These are phyloP conservation scores for Pollenia labialis DNA, from an alignment of 2,888 invertebrate species.

Conservation along the genomic window DNA sequence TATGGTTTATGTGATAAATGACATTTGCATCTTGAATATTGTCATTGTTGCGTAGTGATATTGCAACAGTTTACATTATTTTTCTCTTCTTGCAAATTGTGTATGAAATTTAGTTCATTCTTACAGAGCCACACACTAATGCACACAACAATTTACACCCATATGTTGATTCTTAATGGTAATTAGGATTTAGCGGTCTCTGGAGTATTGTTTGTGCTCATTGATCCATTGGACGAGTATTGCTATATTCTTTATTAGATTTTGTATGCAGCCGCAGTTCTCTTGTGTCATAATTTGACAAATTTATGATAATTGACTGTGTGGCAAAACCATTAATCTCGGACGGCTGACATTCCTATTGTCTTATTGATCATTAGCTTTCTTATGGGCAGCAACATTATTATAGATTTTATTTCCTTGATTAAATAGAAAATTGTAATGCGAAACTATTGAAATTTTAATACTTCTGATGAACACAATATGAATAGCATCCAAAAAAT, in stretches of 20 bases:
- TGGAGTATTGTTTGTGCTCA: slow-evolving; percentile 31
- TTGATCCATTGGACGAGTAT: slow-evolving; percentile 29
- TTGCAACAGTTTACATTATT: slow-evolving; percentile 56
- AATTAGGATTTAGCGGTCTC: slow-evolving; percentile 58
- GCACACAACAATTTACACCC: slow-evolving; percentile 7
- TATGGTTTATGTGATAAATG: slow-evolving; percentile 57
- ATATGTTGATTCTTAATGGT: slow-evolving; percentile 44
- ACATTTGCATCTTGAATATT: slow-evolving; percentile 66
- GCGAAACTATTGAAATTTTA: too few relatives aligned
- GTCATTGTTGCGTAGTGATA: slow-evolving; percentile 29
- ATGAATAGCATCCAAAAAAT: too few relatives aligned
- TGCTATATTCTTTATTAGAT: slow-evolving; percentile 16
- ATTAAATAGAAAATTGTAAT: too few relatives aligned
- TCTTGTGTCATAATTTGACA: slow-evolving; percentile 40
- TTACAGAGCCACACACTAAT: not conserved
- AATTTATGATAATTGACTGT: slow-evolving; percentile 65
- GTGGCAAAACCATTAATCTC: slow-evolving; percentile 59
- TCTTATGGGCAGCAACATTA: not conserved
- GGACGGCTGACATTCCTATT: not conserved
- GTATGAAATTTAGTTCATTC: not conserved
- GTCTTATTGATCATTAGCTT: too few relatives aligned
- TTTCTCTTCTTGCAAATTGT: slow-evolving; percentile 36
- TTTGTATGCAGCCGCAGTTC: slow-evolving; percentile 15
- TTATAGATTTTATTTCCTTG: too few relatives aligned
- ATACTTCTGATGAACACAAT: too few relatives aligned